These are phyloP conservation scores for Rhynchonycteris naso DNA, from an alignment of 2,797 vertebrate genomes.

Conservation along the genomic window DNA sequence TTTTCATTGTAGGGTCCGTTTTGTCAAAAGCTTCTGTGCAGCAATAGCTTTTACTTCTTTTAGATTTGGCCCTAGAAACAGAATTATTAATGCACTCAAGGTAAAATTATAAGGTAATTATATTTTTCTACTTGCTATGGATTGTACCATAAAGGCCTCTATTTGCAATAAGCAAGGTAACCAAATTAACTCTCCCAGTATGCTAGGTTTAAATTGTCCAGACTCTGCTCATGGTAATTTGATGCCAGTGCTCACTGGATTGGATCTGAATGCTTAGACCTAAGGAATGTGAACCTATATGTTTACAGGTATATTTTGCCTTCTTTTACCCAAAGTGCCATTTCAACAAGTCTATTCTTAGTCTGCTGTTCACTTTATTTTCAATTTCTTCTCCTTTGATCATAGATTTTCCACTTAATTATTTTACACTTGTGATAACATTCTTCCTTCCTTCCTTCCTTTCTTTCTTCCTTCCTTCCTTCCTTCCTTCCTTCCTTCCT, in stretches of 20 bases:
- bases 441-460: neutral
- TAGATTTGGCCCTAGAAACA: neutral
- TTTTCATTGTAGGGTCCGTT: neutral
- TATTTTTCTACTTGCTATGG: neutral
- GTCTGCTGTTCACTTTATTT: neutral
- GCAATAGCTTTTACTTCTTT: neutral
- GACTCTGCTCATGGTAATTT: neutral
- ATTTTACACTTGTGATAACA: neutral
- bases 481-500: accelerated
- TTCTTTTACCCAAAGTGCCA: neutral
- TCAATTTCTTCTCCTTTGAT: neutral
- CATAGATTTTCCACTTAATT: neutral
- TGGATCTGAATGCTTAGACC: neutral
- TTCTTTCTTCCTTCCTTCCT: neutral
- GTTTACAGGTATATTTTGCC: neutral
- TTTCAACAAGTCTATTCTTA: neutral
- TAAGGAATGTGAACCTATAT: neutral
- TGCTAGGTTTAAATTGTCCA: neutral
- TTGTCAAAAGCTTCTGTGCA: neutral
- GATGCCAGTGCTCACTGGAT: neutral
- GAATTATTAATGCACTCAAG: neutral
- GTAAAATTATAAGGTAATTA: neutral
- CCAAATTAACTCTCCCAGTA: neutral
- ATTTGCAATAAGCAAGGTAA: neutral
- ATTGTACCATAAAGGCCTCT: neutral